Evolutionary conservation across 2,797 vertebrate species (phyloP).

Genomic region (Sebastes hubbsi): DNA sequence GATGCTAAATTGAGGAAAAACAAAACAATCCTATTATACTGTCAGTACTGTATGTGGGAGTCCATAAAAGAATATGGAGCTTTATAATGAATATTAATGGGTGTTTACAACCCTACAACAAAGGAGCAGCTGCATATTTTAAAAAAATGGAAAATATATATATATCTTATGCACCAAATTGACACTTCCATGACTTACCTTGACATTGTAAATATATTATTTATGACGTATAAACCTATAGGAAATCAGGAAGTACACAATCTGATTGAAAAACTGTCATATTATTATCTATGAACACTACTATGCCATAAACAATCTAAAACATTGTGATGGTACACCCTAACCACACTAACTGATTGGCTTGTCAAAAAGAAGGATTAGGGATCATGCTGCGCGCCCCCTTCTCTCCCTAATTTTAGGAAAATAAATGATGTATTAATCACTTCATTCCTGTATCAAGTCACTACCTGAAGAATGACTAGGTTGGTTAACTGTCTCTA

Average conservation of each 20-base stretch:
- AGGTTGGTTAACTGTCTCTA: not conserved
- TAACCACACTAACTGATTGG: not conserved
- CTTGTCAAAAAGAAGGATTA: not conserved
- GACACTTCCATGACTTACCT: not conserved
- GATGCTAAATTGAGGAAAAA: not conserved
- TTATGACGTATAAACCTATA: not conserved
- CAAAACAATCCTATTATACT: not conserved
- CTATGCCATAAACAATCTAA: not conserved
- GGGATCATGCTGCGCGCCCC: not conserved
- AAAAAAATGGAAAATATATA: not conserved
- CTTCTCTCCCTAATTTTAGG: not conserved
- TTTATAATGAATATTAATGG: not conserved
- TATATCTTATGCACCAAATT: not conserved
- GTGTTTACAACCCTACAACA: not conserved
- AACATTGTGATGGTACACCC: not conserved
- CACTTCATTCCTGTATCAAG: not conserved
- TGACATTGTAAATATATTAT: not conserved
- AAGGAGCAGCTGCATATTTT: not conserved
- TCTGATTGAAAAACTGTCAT: not conserved
- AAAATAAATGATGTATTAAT: slow-evolving; percentile 1
- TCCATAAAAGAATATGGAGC: not conserved
- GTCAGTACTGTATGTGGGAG: not conserved
- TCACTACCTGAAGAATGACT: not conserved
- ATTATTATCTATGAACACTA: not conserved
- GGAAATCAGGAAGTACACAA: not conserved